Base-by-base conservation (phyloP, 23 tunicate genomes). In the Ciona savignyi region DNA sequence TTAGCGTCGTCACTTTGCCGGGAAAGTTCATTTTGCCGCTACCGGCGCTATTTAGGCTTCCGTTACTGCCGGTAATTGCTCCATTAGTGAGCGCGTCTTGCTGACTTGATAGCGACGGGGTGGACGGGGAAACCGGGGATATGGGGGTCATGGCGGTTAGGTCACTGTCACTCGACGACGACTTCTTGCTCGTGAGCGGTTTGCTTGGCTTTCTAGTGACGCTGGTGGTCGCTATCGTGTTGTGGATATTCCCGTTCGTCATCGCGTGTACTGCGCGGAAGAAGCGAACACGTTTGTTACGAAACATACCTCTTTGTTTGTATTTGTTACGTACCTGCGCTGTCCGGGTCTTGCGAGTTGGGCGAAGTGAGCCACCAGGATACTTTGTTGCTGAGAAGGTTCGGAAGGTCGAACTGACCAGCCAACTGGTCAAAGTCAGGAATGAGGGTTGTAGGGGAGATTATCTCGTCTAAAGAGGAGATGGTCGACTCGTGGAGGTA, bases 291-390 rank as follows among this genome's bases (percentile, higher is more conserved):
- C 35, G 35, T 68, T 29, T 22, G 22, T 63, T 63, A n/a, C 22
- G 15, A 63, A 25, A 63, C 4, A 63, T 63, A 22, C 4, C 6
- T 25, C 6, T 63, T 49, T 63, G 22, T 63, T 63, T 4, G 15
- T 63, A 4, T 63, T n/a, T 4, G 28, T 63, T 4, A 4, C 60
- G 51, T 75, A 74, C 79, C 32, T 67, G 67, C 49, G 23, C 65
- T 66, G 15, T 82, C 87, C 0, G 67, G 25, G 23, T 82, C 78
- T 42, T 65, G 79, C 22, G 60, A 22, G 22, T 71, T 71, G n/a
- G 90, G 77, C 35, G 84, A 77, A 15, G 80, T 85, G 35, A 91
- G 79, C 97, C 97, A 91, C 86, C 97, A 76, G 1, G 97, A 84
- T 2, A 85, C 82, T 74, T 86, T 86, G 64, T 75, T 80, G 66